phyloP scores from a whole-genome alignment of 2,113 vertebrate genomes.

The Prolemur simus region DNA sequence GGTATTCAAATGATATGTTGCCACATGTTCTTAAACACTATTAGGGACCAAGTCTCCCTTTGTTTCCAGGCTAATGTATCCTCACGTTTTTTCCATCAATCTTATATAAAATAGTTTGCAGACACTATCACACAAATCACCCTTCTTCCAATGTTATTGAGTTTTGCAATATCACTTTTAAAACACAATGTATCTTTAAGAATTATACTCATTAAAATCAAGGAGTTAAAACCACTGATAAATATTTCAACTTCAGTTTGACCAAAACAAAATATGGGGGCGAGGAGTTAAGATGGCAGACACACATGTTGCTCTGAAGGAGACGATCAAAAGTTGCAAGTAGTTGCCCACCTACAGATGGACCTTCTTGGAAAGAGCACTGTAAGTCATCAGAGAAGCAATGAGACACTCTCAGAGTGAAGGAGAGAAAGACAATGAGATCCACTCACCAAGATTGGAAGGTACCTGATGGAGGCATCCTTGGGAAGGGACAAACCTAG shows the following conservation, averaged over 20 bases:
- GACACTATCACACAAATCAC: background rate
- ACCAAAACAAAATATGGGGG: background rate
- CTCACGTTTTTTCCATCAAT: background rate
- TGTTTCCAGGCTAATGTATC: background rate
- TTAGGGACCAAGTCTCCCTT: background rate
- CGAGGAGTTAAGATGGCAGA: too few relatives aligned
- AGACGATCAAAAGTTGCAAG: too few relatives aligned
- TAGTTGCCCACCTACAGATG: too few relatives aligned
- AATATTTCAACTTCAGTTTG: background rate
- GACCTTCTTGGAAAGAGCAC: too few relatives aligned
- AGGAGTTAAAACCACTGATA: background rate
- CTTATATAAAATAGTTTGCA: background rate
- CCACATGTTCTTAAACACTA: background rate
- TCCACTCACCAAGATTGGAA: too few relatives aligned
- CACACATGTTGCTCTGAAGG: too few relatives aligned
- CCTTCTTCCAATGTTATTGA: background rate
- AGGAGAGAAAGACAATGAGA: too few relatives aligned
- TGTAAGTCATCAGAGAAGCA: too few relatives aligned
- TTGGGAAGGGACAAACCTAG: too few relatives aligned
- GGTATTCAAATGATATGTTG: background rate
- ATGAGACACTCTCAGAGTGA: too few relatives aligned
- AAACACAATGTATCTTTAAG: background rate
- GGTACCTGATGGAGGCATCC: too few relatives aligned
- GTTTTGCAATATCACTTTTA: background rate
- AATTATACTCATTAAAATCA: conserved; percentile 17